Conservation (phyloP, 2,113 vertebrate genomes). For the Colius striatus region DNA sequence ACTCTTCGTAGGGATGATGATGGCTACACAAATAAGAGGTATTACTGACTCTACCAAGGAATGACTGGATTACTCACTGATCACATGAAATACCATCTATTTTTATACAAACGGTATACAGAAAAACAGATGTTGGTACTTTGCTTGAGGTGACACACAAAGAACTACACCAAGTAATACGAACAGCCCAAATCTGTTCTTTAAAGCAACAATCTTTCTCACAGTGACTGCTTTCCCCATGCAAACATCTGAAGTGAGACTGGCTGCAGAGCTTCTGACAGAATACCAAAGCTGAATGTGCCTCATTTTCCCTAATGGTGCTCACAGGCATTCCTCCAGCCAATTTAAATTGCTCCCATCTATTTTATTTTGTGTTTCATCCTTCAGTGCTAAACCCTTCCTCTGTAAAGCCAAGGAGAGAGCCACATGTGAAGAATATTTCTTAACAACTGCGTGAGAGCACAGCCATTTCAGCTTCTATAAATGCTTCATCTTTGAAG, state of each 20-base stretch:
- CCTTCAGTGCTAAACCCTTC: neutral
- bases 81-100: neutral
- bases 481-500: neutral
- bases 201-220: neutral
- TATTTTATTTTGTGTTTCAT: neutral
- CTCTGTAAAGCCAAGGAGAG: neutral
- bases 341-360: neutral
- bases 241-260: neutral
- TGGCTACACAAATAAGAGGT: constrained; percentile 70
- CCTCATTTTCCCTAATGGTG: neutral
- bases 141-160: neutral
- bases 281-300: fast-evolving
- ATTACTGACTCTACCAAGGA: constrained; percentile 25
- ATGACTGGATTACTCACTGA: neutral
- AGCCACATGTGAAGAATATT: fast-evolving
- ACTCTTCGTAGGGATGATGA: constrained; percentile 81
- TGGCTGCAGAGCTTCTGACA: neutral
- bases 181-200: neutral
- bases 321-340: neutral
- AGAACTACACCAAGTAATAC: neutral
- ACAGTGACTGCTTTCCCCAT: neutral
- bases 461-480: neutral
- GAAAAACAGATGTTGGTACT: neutral
- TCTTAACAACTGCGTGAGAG: neutral
- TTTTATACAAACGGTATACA: neutral